phyloP scores from a whole-genome alignment of 2,797 vertebrate species.

The Synaphobranchus kaupii region DNA sequence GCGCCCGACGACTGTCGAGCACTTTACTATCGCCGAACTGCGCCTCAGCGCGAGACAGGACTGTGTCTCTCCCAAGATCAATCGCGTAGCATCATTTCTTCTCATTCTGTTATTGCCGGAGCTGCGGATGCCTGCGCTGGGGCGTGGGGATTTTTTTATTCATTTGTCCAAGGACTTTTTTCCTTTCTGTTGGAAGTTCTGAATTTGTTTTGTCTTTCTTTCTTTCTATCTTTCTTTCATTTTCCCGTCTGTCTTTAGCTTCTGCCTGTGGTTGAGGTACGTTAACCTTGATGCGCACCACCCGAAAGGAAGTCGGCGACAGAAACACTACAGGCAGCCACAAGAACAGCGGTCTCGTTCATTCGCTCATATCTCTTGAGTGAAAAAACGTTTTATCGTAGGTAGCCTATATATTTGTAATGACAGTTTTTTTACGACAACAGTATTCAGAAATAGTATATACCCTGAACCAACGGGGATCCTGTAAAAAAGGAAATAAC shows the following conservation, averaged over 20 bases:
- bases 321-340: constrained; percentile 28
- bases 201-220: constrained; percentile 24
- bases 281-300: constrained; percentile 43
- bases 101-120: constrained; percentile 61
- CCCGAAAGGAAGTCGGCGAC: constrained; percentile 35
- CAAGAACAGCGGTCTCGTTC: constrained; percentile 24
- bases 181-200: constrained; percentile 40
- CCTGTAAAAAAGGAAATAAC: not conserved
- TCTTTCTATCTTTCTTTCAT: constrained; percentile 25
- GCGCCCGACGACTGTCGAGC: constrained; percentile 68
- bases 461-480: not conserved
- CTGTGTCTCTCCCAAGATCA: constrained; percentile 70
- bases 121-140: constrained; percentile 69
- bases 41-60: constrained; percentile 45
- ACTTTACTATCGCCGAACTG: constrained; percentile 56
- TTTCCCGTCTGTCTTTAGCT: constrained; percentile 2
- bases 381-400: not conserved
- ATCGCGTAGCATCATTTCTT: constrained; percentile 63
- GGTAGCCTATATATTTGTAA: not conserved
- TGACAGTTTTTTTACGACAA: no score
- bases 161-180: constrained; percentile 40
- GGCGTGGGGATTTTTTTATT: constrained; percentile 51
- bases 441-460: no score
- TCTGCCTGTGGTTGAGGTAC: constrained; percentile 39
- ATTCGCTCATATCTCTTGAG: not conserved